Evolutionary conservation across 2,113 vertebrate species (phyloP).

Genomic region (Perccottus glenii): DNA sequence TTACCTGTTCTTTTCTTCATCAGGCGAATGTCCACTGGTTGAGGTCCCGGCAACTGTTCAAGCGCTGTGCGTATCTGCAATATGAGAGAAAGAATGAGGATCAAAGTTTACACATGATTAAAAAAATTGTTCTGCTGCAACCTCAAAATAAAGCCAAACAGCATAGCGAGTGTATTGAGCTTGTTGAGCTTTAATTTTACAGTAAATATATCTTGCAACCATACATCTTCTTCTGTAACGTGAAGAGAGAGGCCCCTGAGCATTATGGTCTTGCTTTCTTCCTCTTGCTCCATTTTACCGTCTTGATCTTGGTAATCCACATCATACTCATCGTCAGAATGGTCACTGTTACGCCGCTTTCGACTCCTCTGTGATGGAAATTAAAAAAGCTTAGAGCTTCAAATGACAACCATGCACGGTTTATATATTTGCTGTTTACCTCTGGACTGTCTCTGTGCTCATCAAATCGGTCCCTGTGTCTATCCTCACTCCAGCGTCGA

Average conservation of each 20-base stretch:
- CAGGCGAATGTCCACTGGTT: slow-evolving; percentile 92
- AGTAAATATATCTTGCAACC: slow-evolving; percentile 24
- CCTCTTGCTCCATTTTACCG: slow-evolving; percentile 87
- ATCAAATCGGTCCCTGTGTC: slow-evolving; percentile 84
- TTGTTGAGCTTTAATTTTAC: no score
- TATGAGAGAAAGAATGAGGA: not conserved
- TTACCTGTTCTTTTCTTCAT: slow-evolving; percentile 97
- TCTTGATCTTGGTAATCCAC: slow-evolving; percentile 91
- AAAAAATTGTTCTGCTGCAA: no score
- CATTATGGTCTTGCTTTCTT: slow-evolving; percentile 95
- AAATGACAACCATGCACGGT: not conserved
- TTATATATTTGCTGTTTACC: slow-evolving; percentile 35
- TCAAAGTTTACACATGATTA: no score
- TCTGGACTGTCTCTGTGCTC: slow-evolving; percentile 84
- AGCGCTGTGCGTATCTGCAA: slow-evolving; percentile 87
- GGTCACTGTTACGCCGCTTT: slow-evolving; percentile 87
- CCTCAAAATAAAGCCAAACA: no score
- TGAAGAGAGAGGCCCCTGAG: slow-evolving; percentile 89
- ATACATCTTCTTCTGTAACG: slow-evolving; percentile 89
- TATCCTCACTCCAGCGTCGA: slow-evolving; percentile 85
- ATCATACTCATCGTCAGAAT: slow-evolving; percentile 92
- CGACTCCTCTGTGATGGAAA: slow-evolving; percentile 73
- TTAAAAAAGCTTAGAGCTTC: no score
- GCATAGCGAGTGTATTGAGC: no score
- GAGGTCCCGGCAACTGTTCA: slow-evolving; percentile 90